Evolutionary conservation across 2,888 invertebrate genomes (phyloP), one percentile per base, ranked within the genome.

Genomic region (Orchesellides sinensis): DNA sequence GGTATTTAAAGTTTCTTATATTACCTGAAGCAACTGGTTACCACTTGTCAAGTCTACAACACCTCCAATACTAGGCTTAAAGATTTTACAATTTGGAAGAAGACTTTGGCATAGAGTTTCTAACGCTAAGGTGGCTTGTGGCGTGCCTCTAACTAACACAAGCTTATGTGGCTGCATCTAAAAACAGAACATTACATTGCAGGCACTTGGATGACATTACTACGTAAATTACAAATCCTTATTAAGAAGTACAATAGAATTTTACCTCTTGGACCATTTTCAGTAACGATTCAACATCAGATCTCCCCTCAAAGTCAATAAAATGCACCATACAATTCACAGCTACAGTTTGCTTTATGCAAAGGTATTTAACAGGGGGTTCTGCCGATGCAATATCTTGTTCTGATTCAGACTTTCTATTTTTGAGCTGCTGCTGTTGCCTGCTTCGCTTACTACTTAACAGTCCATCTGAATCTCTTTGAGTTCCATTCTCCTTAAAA

Each of bases 261-360:
- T 2, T 40, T 32, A 84, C 84, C 66, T 84, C 79, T 40, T 68
- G 45, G 1, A 84, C 10, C 35, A 84, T 75, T 63, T 83, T 75
- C 12, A 79, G 19, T 45, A 69, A 45, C 0, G 84, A 35, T 35
- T 84, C 84, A 4, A 72, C 75, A 65, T 84, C 84, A 0, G 83
- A 83, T 29, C 84, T 59, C 19, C 84, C 84, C 49, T 84, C 84
- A 80, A 84, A 84, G 45, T 84, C 84, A 1, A 84, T 84, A 68
- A 84, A 84, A 47, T 69, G 68, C 3, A 84, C 66, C 56, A 68
- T 74, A 56, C 83, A 83, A 45, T 68, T 84, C 5, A 84, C 75
- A 2, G 74, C 63, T 47, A 84, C 65, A 6, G 56, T 63, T 21
- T 80, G 79, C 27, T 49, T 75, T 6, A 52, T 52, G 6, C 23